Conservation (phyloP, 1,140 invertebrate genomes). For the Mamestra configurata region DNA sequence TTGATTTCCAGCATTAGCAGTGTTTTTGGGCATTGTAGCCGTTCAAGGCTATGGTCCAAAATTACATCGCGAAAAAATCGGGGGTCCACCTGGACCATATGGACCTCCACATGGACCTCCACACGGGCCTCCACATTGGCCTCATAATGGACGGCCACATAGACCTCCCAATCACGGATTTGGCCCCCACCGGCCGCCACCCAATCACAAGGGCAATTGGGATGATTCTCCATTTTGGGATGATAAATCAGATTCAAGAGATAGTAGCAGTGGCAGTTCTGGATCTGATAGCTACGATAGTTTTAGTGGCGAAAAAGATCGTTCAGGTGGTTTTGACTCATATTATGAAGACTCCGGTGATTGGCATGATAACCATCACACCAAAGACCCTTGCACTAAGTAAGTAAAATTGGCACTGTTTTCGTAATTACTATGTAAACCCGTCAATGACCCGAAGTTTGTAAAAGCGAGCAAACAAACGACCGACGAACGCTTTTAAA, state of each 20-base stretch:
- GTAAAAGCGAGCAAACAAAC: background rate
- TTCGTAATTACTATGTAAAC: too few relatives aligned
- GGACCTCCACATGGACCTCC: background rate
- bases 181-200: background rate
- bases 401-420: background rate
- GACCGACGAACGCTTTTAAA: background rate
- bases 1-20: background rate
- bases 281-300: background rate
- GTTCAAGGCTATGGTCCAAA: slow-evolving; percentile 8
- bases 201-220: background rate
- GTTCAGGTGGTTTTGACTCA: background rate
- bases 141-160: background rate
- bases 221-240: background rate
- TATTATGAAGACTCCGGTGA: background rate
- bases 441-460: too few relatives aligned
- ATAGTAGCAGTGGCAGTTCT: background rate
- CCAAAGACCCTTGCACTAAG: background rate
- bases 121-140: background rate
- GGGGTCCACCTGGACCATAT: background rate
- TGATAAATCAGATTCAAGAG: background rate
- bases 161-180: background rate
- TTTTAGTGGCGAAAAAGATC: background rate
- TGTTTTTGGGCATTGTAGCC: background rate
- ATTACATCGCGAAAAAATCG: background rate
- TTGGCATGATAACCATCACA: background rate